These are phyloP conservation scores for Tokudaia muenninki DNA, from an alignment of 2,797 vertebrate species.

Conservation along the genomic window DNA sequence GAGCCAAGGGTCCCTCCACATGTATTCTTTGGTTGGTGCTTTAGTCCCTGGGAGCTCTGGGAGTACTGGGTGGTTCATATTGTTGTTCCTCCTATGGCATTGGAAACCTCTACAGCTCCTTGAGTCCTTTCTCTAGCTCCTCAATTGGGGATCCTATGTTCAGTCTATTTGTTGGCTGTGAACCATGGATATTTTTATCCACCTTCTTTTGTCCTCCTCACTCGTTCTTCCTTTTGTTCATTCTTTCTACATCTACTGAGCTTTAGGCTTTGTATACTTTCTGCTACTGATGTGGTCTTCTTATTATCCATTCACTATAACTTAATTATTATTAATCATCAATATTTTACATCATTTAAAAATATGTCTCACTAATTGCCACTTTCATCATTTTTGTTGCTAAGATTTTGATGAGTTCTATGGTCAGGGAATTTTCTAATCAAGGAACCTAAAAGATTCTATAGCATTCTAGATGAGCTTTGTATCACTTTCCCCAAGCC, in stretches of 20 bases:
- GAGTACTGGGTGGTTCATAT: too few relatives aligned
- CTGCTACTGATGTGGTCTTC: background rate
- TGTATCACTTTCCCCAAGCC: background rate
- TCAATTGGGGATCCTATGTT: too few relatives aligned
- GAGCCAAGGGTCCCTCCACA: too few relatives aligned
- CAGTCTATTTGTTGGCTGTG: too few relatives aligned
- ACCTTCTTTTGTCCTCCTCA: background rate
- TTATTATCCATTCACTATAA: background rate
- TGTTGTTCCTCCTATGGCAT: too few relatives aligned
- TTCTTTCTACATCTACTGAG: background rate
- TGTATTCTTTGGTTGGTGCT: too few relatives aligned
- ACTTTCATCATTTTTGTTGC: background rate
- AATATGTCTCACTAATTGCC: background rate
- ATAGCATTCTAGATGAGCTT: background rate
- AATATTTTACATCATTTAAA: slow-evolving; percentile 6
- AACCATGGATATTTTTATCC: too few relatives aligned
- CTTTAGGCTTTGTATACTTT: background rate
- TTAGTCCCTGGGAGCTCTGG: too few relatives aligned
- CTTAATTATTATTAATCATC: background rate
- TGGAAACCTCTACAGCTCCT: too few relatives aligned
- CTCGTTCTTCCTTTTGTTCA: background rate
- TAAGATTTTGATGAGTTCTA: slow-evolving; percentile 39
- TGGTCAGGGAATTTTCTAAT: background rate
- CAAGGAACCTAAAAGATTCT: background rate
- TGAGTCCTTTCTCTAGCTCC: too few relatives aligned